Base-by-base conservation (phyloP, 2,888 invertebrate species). In the Latrodectus elegans region DNA sequence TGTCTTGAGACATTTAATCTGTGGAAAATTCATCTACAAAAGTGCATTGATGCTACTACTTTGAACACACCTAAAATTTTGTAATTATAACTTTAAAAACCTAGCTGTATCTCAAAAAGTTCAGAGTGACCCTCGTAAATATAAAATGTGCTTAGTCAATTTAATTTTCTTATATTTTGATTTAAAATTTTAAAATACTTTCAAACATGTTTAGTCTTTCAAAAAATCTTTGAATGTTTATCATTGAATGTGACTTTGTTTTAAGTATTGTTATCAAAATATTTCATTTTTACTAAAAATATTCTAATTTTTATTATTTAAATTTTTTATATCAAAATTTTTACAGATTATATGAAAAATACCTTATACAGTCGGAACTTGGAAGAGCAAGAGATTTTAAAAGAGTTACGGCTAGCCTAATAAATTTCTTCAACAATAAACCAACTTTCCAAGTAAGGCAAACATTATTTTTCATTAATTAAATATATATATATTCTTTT, bases 311-410 rank as follows among this genome's bases (percentile, higher is more conserved):
- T n/a, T 1, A 52, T 55, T 12, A 52, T 49, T 10, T 53, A 55
- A 26, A 14, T 38, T 12, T 55, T 38, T 78, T 78, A 55, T 26
- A 55, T 75, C 53, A 38, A 38, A 1, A 38, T 22, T n/a, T 67
- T 74, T 79, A 4, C 26, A 86, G 85, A n/a, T 71, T 80, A 15
- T 67, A 86, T 86, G 85, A 86, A 71, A 86, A 80, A 53, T 80
- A 64, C 53, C 75, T 86, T 4, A 65, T 86, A 49, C 75, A 76
- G 3, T 80, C 85, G n/a, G 80, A 76, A 15, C 53, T 80, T 64
- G 71, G 70, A 38, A 86, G 80, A 52, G 85, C 85, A 22, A 68
- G 17, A 6, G 51, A 2, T n/a, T 76, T 86, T 64, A 55, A 86
- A 22, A 6, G 14, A 26, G 76, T 80, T 49, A 64, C 85, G 22